Evolutionary conservation across 2,888 invertebrate species (phyloP).

Genomic region (Venusia cambrica): DNA sequence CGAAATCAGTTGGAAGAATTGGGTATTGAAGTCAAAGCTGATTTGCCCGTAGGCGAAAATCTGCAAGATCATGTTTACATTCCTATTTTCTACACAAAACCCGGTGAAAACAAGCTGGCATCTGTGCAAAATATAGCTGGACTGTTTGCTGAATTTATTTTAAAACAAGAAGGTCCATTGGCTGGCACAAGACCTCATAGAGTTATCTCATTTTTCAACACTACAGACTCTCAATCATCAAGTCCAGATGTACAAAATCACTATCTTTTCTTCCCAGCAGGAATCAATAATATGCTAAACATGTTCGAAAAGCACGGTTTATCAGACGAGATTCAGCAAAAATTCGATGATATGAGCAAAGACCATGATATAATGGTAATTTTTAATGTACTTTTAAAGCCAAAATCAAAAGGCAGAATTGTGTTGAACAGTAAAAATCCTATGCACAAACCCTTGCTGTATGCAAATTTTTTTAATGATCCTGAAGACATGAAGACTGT

Average conservation of each 20-base stretch:
- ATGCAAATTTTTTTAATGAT: constrained; percentile 83
- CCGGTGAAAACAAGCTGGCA: constrained; percentile 37
- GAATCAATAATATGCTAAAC: constrained; percentile 43
- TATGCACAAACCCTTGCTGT: constrained; percentile 82
- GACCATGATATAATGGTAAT: constrained; percentile 59
- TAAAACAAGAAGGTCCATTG: constrained; percentile 69
- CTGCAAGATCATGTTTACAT: constrained; percentile 74
- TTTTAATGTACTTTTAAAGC: constrained; percentile 82
- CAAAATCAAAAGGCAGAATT: constrained; percentile 85
- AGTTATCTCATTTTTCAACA: constrained; percentile 52
- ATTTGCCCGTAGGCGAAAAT: constrained; percentile 76
- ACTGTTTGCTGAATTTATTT: constrained; percentile 65
- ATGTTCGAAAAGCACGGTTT: constrained; percentile 42
- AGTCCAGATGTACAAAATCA: constrained; percentile 56
- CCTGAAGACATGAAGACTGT: constrained; percentile 70
- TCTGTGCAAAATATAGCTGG: constrained; percentile 44
- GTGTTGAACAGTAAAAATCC: constrained; percentile 84
- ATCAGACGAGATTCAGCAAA: constrained; percentile 40
- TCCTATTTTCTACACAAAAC: constrained; percentile 55
- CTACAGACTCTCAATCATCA: constrained; percentile 44
- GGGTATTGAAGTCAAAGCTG: constrained; percentile 57
- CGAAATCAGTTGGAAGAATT: constrained; percentile 53
- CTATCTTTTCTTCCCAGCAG: constrained; percentile 47
- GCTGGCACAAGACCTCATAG: constrained; percentile 60
- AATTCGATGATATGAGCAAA: constrained; percentile 45